Conservation (phyloP, 2,888 invertebrate species). For the Carcina quercana region DNA sequence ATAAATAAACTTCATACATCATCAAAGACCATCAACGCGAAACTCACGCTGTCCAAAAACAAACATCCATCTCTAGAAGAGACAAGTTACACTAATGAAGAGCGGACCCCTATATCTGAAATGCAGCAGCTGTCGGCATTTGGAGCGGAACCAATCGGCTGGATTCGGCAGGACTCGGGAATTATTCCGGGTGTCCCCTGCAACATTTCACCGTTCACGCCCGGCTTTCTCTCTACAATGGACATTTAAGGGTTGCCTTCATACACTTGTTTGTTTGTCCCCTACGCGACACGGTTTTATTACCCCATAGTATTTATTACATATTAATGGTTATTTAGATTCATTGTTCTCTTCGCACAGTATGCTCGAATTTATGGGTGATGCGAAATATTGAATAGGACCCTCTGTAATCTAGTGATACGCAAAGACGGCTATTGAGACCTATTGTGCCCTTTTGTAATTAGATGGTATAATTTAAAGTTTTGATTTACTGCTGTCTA, state of each 20-base stretch:
- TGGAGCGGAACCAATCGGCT: constrained; percentile 66
- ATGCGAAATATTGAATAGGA: constrained; percentile 58
- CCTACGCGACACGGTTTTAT: constrained; percentile 60
- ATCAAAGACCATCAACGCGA: constrained; percentile 59
- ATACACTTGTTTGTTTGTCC: constrained; percentile 72
- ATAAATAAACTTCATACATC: constrained; percentile 49
- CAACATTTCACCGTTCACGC: constrained; percentile 46
- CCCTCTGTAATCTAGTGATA: constrained; percentile 44
- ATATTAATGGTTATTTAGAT: constrained; percentile 75
- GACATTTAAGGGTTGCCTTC: constrained; percentile 55
- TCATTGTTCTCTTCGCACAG: constrained; percentile 69
- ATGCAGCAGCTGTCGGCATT: constrained; percentile 69
- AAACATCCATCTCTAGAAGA: constrained; percentile 68
- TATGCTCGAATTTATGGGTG: constrained; percentile 70
- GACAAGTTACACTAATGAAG: constrained; percentile 73
- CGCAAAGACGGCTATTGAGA: constrained; percentile 41
- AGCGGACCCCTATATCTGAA: constrained; percentile 66
- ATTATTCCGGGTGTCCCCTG: constrained; percentile 34
- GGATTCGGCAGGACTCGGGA: constrained; percentile 43
- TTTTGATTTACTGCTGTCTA: constrained; percentile 7
- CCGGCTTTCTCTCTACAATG: constrained; percentile 43
- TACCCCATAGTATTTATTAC: constrained; percentile 73
- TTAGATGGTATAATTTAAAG: constrained; percentile 40
- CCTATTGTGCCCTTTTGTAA: constrained; percentile 41
- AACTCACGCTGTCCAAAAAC: constrained; percentile 62